Evolutionary conservation across 2,113 vertebrate species (phyloP), one percentile per base, ranked within the genome.

Genomic region (Sterrhoptilus dennistouni): DNA sequence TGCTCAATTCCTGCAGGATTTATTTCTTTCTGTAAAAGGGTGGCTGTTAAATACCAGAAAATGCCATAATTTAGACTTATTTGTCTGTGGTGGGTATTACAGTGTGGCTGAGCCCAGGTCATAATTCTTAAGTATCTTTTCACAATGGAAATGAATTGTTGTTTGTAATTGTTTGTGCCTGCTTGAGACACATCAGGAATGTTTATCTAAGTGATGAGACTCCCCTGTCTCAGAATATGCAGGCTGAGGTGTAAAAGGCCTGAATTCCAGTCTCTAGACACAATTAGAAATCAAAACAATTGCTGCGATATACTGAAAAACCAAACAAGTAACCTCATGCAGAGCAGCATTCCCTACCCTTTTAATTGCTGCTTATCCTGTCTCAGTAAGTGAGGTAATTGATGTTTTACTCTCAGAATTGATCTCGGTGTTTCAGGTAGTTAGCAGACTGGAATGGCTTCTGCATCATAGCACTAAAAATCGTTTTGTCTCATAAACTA

Each of bases 361-460:
- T 90, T 91, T 91, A 96, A 96, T 87, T 95, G 93, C 93, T 90
- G 78, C 84, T 94, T 91, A 91, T 91, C 64, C 81, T 94, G 66
- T 93, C 91, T 95, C 84, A 14, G 57, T 89, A 95, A 95, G 91
- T 90, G 91, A 90, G 63, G 75, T 96, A 93, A 97, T 95, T 92
- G 91, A 97, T 91, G 85, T 91, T 96, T 94, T 85, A 87, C 84
- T 94, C 90, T 83, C 79, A 57, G 6, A 96, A 96, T 95, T 93
- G 94, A 95, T 96, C 81, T 69, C 8, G 0, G 40, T 61, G 78
- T 91, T 96, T 80, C 85, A 90, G 59, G 89, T 87, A 88, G 91
- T 90, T 97, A 91, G 89, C 89, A 93, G 83, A 19, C 69, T 75
- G 18, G 61, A 89, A 96, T 66, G 60, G 66, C 90, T 95, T 90